Evolutionary conservation across 2,113 vertebrate species (phyloP).

Genomic region (Chaenogobius annularis): DNA sequence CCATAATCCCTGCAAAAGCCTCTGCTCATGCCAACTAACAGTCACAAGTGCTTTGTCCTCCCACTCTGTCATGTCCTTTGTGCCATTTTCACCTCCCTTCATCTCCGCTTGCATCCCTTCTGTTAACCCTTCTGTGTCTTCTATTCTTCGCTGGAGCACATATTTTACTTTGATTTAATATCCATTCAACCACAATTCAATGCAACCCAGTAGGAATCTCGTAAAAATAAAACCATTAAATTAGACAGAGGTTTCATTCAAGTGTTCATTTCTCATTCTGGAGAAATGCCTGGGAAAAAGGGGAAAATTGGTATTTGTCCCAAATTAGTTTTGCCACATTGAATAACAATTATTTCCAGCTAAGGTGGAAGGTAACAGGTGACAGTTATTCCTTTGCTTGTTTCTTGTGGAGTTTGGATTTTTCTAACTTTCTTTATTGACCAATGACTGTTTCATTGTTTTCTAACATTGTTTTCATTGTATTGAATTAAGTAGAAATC

Average conservation of each 20-base stretch:
- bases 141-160: background rate
- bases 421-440: too few relatives aligned
- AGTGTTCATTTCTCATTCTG: slow-evolving; percentile 38
- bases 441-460: too few relatives aligned
- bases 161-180: slow-evolving; percentile 21
- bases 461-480: too few relatives aligned
- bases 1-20: slow-evolving; percentile 48
- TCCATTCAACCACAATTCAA: slow-evolving; percentile 35
- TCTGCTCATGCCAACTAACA: slow-evolving; percentile 37
- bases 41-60: slow-evolving; percentile 26
- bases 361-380: too few relatives aligned
- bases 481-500: too few relatives aligned
- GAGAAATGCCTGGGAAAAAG: slow-evolving; percentile 33
- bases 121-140: slow-evolving; percentile 25
- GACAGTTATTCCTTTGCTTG: too few relatives aligned
- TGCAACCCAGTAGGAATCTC: slow-evolving; percentile 42
- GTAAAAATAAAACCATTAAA: slow-evolving; percentile 52
- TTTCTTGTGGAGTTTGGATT: too few relatives aligned
- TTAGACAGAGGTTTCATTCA: slow-evolving; percentile 35
- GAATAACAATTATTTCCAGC: slow-evolving; percentile 40
- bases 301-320: slow-evolving; percentile 25
- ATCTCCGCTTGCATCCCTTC: slow-evolving; percentile 17
- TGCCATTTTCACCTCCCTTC: slow-evolving; percentile 27
- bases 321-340: slow-evolving; percentile 45
- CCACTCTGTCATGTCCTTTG: slow-evolving; percentile 24